phyloP scores from a whole-genome alignment of 2,888 invertebrate species.

The Macaria notata region DNA sequence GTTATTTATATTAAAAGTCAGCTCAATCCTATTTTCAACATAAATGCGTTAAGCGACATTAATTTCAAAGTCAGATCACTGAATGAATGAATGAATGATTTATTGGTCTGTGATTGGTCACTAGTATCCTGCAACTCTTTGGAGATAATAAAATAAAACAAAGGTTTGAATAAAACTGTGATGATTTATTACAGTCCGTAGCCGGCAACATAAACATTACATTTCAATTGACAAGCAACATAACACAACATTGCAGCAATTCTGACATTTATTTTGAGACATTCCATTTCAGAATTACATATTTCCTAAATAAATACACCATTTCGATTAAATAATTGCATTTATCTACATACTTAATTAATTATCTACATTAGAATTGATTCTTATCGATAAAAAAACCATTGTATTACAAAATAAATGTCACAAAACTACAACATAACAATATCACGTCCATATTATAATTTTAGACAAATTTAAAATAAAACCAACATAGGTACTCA shows the following conservation, averaged over 20 bases:
- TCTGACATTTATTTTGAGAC: slow-evolving; percentile 22
- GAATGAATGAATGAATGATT: no score
- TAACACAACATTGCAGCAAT: slow-evolving; percentile 17
- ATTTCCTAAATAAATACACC: no score
- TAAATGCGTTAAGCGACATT: no score
- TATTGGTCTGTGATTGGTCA: no score
- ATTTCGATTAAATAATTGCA: no score
- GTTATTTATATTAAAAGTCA: no score
- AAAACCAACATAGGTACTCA: slow-evolving; percentile 9
- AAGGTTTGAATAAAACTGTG: slow-evolving; percentile 64
- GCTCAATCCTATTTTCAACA: no score
- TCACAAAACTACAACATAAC: slow-evolving; percentile 10
- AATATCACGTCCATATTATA: slow-evolving; percentile 1
- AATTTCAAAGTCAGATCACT: no score
- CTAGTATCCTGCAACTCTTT: no score
- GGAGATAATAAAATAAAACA: slow-evolving; percentile 40
- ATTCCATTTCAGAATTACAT: not conserved
- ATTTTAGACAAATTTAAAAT: slow-evolving; percentile 4
- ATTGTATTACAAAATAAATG: slow-evolving; percentile 19
- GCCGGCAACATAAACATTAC: slow-evolving; percentile 61
- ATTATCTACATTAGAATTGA: slow-evolving; percentile 9
- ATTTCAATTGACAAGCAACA: slow-evolving; percentile 36
- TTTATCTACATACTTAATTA: no score
- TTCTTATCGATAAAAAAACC: no score
- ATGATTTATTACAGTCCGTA: slow-evolving; percentile 76